Evolutionary conservation across 1,140 invertebrate genomes (phyloP), one percentile per base, ranked within the genome.

Genomic region (Drosophila kohkoa): DNA sequence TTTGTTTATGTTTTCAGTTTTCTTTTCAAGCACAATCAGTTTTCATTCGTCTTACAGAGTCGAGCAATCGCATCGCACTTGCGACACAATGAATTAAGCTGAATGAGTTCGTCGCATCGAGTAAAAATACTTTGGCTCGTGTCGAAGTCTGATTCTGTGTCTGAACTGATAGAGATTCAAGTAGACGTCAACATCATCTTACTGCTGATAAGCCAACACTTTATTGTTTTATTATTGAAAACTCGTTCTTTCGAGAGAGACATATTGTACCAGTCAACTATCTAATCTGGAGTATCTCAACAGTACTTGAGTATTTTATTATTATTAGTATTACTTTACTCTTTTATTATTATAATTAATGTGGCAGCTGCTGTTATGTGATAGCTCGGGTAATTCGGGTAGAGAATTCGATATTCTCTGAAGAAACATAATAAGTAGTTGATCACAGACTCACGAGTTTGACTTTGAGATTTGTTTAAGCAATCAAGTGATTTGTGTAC

Each of bases 221-320:
- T 66, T 55, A 66, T 46, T 25, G 41, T 48, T 57, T 48, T 57
- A 57, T 57, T 46, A 57, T 46, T 64, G n/a, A 28, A 46, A 28
- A 13, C 38, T 10, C 28, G 8, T 1, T 13, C n/a, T 20, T 5
- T 5, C 30, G 13, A 3, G 13, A 16, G 3, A 41, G 30, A 41
- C 8, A 57, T 1, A 57, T 5, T 48, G 8, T 20, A 48, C n/a
- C 11, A 48, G 8, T 38, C 4, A 20, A 48, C 13, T 52, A 59
- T 59, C 57, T 48, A 43, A 62, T 45, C 63, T 48, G 0, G 20
- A 7, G 13, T 38, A 60, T 54, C 7, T 28, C 30, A 16, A 13
- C 15, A 46, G 11, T 51, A 35, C 13, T 30, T 1, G 3, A 25
- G 0, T 25, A 25, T 25, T 25, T 25, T 38, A 1, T 5, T 25